phyloP scores from a whole-genome alignment of 2,888 invertebrate genomes.

The Leptinotarsa peninsularis region DNA sequence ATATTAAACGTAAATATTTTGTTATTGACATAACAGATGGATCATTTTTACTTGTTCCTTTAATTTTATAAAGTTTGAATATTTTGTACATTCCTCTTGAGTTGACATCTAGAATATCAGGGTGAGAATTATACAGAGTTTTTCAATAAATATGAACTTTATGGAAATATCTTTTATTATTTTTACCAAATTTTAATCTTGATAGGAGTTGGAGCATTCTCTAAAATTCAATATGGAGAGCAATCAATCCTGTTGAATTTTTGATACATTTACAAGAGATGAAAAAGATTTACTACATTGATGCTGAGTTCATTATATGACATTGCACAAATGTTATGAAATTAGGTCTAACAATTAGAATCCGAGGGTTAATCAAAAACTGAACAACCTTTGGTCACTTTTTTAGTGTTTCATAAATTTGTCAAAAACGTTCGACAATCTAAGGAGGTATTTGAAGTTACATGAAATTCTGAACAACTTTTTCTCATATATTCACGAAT shows the following conservation, averaged over 20 bases:
- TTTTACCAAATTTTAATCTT: background rate
- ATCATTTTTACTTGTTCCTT: constrained; percentile 20
- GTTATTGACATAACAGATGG: constrained; percentile 18
- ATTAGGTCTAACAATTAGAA: background rate
- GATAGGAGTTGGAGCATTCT: background rate
- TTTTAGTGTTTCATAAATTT: background rate
- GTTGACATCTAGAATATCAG: constrained; percentile 7
- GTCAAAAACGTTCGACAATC: background rate
- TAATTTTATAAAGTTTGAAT: constrained; percentile 14
- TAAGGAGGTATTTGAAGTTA: background rate
- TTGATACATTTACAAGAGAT: background rate
- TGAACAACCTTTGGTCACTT: background rate
- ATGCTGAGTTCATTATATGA: background rate
- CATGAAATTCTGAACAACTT: background rate
- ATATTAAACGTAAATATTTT: constrained; percentile 18
- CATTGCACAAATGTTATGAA: background rate
- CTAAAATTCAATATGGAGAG: background rate
- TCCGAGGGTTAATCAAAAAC: background rate
- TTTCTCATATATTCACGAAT: background rate
- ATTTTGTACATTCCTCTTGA: constrained; percentile 9
- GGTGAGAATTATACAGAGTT: background rate
- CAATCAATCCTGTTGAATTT: background rate
- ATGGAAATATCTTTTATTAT: background rate
- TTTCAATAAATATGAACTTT: background rate
- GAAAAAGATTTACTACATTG: background rate